Percentiles rank a stretch among this genome's conserved stretches.
Conservation (phyloP, 2,113 vertebrate species). For the Lates calcarifer region DNA sequence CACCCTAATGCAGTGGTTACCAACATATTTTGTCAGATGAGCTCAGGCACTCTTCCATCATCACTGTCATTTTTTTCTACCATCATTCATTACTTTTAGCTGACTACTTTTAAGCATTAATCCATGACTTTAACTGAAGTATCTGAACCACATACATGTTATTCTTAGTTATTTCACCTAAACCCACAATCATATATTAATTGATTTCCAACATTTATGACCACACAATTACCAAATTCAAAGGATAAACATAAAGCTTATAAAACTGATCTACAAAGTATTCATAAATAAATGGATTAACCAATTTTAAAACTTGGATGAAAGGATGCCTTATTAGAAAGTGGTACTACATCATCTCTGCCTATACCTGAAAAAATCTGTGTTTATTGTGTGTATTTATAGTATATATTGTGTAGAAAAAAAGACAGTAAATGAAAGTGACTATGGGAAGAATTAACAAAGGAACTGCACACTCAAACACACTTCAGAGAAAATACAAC, state of each 20-base stretch:
- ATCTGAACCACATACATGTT: neutral
- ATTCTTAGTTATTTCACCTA: neutral
- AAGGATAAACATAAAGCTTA: no score
- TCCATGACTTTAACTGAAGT: neutral
- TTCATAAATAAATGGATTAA: no score
- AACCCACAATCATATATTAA: neutral
- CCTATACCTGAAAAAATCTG: neutral
- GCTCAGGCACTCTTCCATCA: no score
- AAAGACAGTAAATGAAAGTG: neutral
- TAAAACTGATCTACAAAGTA: no score
- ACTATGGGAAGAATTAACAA: conserved; percentile 32
- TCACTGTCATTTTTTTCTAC: no score
- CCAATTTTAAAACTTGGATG: no score
- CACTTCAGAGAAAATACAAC: conserved; percentile 36
- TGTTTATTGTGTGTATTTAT: conserved; percentile 1
- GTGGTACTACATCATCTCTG: neutral
- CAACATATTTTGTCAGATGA: neutral
- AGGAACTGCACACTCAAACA: conserved; percentile 24
- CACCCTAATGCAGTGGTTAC: neutral
- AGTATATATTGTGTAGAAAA: neutral
- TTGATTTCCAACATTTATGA: neutral
- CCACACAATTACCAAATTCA: no score
- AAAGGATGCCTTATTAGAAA: no score
- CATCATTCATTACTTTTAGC: no score
- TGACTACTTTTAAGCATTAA: no score